Evolutionary conservation across 2,888 invertebrate species (phyloP).

Genomic region (Hybos culiciformis): DNA sequence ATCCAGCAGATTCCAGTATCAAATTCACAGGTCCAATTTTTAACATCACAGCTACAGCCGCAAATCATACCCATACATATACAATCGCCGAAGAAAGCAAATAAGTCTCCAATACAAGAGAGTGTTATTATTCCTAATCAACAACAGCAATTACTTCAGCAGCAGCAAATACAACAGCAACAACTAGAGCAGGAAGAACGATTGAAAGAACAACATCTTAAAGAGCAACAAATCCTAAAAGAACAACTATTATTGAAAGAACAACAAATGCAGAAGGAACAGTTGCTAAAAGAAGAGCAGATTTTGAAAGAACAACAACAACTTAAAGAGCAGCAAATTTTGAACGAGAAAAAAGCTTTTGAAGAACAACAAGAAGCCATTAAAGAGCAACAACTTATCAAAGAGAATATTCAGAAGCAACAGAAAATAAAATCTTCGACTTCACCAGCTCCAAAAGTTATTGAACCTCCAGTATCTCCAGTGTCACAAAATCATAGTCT

Average conservation of each 20-base stretch:
- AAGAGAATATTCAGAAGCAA: slow-evolving; percentile 1
- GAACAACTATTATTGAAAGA: neutral
- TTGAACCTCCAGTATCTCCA: too few relatives aligned
- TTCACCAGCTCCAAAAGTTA: slow-evolving; percentile 13
- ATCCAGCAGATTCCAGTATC: slow-evolving; percentile 8
- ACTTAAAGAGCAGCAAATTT: neutral
- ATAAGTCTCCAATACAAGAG: slow-evolving; percentile 17
- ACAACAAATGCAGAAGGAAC: too few relatives aligned
- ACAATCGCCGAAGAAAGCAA: slow-evolving; percentile 1
- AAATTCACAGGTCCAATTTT: slow-evolving; percentile 4
- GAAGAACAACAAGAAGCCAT: neutral
- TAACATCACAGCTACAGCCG: slow-evolving; percentile 16
- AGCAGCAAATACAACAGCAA: slow-evolving; percentile 15
- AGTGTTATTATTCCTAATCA: slow-evolving; percentile 10
- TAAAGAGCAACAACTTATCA: slow-evolving; percentile 12
- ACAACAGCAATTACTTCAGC: neutral
- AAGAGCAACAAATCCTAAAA: neutral
- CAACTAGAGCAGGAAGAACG: slow-evolving; percentile 16
- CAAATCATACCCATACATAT: slow-evolving; percentile 5
- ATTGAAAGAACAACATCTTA: neutral
- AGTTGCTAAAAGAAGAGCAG: too few relatives aligned
- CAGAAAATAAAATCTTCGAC: slow-evolving; percentile 10
- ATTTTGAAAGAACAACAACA: neutral
- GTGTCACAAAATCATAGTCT: too few relatives aligned
- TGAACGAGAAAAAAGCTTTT: neutral